Percentiles rank a stretch among this genome's conserved stretches.
Conservation (phyloP, 2,797 vertebrate species). For the Sebastes flavidus region DNA sequence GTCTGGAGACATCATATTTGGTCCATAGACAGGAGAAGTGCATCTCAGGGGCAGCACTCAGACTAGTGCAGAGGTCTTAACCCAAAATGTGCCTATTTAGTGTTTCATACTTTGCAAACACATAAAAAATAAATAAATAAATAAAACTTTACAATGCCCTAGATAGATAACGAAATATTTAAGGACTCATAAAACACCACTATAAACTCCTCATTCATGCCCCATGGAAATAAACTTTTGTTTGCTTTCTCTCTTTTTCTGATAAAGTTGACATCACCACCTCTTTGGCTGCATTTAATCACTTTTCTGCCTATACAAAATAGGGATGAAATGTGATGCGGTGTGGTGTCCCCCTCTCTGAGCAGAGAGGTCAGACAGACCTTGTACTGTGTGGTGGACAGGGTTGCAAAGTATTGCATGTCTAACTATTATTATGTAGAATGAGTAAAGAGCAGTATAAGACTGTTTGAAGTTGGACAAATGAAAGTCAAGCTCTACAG, state of each 20-base stretch:
- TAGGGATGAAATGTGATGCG: background rate
- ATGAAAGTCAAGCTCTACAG: slow-evolving; percentile 12
- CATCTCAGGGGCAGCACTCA: background rate
- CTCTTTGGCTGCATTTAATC: background rate
- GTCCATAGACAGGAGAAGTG: background rate
- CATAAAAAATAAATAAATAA: background rate
- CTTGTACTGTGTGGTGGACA: background rate
- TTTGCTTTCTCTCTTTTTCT: background rate
- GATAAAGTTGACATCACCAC: background rate
- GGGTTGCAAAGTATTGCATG: slow-evolving; percentile 19
- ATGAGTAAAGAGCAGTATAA: background rate
- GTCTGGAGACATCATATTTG: background rate
- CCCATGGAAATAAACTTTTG: background rate
- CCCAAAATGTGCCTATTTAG: background rate
- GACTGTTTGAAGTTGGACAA: background rate
- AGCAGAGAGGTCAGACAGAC: slow-evolving; percentile 1
- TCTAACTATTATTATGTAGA: slow-evolving; percentile 7
- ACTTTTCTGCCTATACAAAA: background rate
- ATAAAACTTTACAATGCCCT: background rate
- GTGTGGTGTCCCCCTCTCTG: background rate
- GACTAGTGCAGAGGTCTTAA: background rate
- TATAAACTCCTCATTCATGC: background rate
- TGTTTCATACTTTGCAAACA: background rate
- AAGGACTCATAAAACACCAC: background rate
- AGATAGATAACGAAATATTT: background rate